Percentiles rank a stretch among this genome's conserved stretches.
phyloP scores from a whole-genome alignment of 2,888 invertebrate species.

The Dorcus hopei region DNA sequence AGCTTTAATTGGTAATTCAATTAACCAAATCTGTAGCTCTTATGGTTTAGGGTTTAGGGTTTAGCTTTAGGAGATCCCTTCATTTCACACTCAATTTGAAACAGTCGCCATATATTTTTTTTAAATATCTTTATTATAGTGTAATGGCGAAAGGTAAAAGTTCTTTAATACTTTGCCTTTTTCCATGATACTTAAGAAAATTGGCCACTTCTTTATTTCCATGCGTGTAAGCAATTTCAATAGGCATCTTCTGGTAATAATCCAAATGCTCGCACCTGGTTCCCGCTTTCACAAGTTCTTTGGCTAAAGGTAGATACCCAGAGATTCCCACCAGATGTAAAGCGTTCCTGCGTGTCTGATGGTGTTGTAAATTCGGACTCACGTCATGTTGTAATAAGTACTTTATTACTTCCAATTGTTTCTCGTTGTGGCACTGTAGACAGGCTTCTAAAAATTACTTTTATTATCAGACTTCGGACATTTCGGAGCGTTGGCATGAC shows the following conservation, averaged over 20 bases:
- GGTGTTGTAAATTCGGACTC: constrained; percentile 44
- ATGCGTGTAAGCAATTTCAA: constrained; percentile 42
- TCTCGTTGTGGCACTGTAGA: constrained; percentile 38
- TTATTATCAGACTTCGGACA: too few species aligned
- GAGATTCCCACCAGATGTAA: constrained; percentile 55
- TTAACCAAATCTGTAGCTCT: too few species aligned
- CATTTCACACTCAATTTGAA: too few species aligned
- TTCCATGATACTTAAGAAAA: neutral
- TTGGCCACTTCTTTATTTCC: constrained; percentile 12
- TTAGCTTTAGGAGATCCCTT: too few species aligned
- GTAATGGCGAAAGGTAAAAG: too few species aligned
- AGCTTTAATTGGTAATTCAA: too few species aligned
- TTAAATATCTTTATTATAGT: too few species aligned
- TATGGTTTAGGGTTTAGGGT: too few species aligned
- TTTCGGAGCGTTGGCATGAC: too few species aligned
- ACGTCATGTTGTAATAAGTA: constrained; percentile 48
- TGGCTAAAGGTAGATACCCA: constrained; percentile 47
- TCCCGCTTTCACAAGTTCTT: constrained; percentile 45
- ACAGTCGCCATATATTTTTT: too few species aligned
- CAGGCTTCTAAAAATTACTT: constrained; percentile 27
- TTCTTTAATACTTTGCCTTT: too few species aligned
- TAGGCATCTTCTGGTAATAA: constrained; percentile 48
- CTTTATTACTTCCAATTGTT: constrained; percentile 46
- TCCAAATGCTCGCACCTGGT: constrained; percentile 45
- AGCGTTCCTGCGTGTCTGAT: constrained; percentile 50